These are phyloP conservation scores for Lichenostomus cassidix DNA, from an alignment of 2,113 vertebrate species.

Conservation along the genomic window DNA sequence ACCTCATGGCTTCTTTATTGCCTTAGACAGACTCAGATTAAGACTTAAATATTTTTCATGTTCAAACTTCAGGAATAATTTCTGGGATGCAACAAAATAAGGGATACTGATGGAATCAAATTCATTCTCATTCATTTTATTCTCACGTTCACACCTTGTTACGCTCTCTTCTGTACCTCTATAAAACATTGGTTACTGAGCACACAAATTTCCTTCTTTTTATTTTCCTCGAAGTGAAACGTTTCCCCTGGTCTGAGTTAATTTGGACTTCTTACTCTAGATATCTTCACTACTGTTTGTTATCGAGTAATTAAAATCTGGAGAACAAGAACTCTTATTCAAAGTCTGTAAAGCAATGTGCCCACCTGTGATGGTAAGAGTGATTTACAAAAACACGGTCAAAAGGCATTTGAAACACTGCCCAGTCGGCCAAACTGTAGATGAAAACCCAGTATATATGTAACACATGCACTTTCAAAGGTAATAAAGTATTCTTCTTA, in stretches of 20 bases:
- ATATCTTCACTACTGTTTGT: not conserved
- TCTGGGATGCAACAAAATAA: not conserved
- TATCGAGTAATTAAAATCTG: not conserved
- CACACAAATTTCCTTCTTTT: not conserved
- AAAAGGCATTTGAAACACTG: not conserved
- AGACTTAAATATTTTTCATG: not conserved
- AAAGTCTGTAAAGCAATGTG: not conserved
- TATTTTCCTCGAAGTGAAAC: not conserved
- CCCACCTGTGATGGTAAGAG: not conserved
- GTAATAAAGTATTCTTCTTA: not conserved
- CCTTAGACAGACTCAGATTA: not conserved
- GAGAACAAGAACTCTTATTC: not conserved
- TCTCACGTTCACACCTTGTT: not conserved
- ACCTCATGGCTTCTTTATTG: not conserved
- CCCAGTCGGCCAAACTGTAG: not conserved
- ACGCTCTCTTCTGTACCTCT: not conserved
- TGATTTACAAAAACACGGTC: not conserved
- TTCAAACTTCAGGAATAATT: not conserved
- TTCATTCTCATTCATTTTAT: not conserved
- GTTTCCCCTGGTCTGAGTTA: not conserved
- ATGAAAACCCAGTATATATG: not conserved
- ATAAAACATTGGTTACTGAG: rapidly evolving
- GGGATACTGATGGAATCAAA: not conserved
- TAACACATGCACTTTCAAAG: not conserved
- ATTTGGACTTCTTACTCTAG: not conserved